phyloP scores from a whole-genome alignment of 2,888 invertebrate genomes.

The Toxonevra muliebris region DNA sequence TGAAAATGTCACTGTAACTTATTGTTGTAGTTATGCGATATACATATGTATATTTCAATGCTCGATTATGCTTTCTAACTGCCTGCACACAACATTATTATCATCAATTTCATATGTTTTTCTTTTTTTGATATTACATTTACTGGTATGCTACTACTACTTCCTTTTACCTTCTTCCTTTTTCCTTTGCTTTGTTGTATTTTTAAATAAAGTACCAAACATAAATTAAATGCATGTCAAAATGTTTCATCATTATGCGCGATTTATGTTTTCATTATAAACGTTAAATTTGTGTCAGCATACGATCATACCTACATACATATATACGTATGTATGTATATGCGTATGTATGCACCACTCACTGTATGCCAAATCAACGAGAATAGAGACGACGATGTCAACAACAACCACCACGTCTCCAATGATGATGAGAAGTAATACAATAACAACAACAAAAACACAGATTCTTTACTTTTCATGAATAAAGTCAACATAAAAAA shows the following conservation, averaged over 20 bases:
- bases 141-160: background rate
- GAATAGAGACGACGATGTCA: background rate
- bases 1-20: background rate
- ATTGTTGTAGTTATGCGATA: conserved; percentile 5
- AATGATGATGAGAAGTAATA: conserved; percentile 7
- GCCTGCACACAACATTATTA: background rate
- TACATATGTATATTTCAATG: background rate
- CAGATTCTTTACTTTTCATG: too few relatives aligned
- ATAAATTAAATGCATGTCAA: conserved; percentile 29
- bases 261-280: conserved; percentile 27
- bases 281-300: background rate
- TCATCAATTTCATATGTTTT: background rate
- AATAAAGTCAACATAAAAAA: too few relatives aligned
- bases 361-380: too few relatives aligned
- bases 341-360: too few relatives aligned
- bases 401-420: conserved; percentile 6
- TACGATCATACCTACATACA: too few relatives aligned
- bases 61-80: background rate
- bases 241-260: conserved; percentile 33
- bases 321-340: too few relatives aligned
- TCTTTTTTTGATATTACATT: background rate
- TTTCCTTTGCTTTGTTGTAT: conserved; percentile 2
- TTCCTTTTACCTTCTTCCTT: background rate
- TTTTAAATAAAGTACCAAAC: conserved; percentile 15
- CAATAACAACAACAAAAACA: too few relatives aligned